Percentiles rank a stretch among this genome's conserved stretches.
Conservation (phyloP, 2,113 vertebrate genomes). For the Uria lomvia region DNA sequence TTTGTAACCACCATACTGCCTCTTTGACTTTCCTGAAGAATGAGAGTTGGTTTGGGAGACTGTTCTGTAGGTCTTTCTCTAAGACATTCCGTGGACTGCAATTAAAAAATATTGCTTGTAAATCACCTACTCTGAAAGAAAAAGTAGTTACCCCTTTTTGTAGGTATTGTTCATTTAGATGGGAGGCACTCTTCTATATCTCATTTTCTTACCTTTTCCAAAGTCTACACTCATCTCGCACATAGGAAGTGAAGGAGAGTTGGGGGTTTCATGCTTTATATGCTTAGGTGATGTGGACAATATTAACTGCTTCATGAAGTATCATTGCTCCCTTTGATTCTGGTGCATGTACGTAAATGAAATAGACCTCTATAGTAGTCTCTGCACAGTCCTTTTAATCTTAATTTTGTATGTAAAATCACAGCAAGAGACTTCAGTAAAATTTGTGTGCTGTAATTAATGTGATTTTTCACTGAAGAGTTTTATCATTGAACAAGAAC, state of each 20-base stretch:
- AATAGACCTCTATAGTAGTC: background rate
- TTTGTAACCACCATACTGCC: background rate
- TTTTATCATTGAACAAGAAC: background rate
- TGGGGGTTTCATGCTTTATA: background rate
- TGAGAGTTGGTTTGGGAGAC: background rate
- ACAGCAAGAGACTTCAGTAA: background rate
- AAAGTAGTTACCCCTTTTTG: background rate
- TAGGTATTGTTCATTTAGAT: background rate
- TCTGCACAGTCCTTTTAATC: background rate
- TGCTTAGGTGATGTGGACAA: background rate
- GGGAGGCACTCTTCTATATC: background rate
- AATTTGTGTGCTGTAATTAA: background rate
- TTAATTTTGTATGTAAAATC: background rate
- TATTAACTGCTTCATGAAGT: background rate
- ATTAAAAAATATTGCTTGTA: background rate
- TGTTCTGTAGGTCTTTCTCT: background rate
- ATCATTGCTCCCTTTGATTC: background rate
- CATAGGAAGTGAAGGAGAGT: background rate
- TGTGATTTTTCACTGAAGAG: background rate
- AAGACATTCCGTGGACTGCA: background rate
- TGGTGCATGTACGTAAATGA: background rate
- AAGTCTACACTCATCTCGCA: background rate
- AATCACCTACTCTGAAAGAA: background rate
- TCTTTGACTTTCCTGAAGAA: background rate
- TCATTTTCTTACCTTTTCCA: background rate